A percentile compares a stretch with the other conserved stretches of the same genome.
Evolutionary conservation across 2,113 vertebrate genomes (phyloP).

Genomic region (Xiphias gladius): DNA sequence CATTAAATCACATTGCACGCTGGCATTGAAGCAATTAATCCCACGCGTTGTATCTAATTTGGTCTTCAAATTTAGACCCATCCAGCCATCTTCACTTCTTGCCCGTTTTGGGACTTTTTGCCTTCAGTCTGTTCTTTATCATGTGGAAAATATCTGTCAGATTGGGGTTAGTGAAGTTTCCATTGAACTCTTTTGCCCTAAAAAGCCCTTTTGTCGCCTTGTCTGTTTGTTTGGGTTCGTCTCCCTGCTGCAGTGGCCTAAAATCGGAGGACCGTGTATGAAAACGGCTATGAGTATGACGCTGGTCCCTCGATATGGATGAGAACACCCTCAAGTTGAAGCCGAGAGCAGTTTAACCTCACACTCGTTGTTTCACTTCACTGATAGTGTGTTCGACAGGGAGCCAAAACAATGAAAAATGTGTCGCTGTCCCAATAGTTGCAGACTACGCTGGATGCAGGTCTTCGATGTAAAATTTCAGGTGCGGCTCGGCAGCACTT

Average conservation of each 20-base stretch:
- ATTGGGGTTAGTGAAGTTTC: background rate
- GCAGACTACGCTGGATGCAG: background rate
- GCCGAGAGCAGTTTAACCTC: background rate
- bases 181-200: background rate
- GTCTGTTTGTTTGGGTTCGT: background rate
- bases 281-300: background rate
- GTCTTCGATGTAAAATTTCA: background rate
- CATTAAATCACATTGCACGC: too few species aligned
- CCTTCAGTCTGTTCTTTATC: background rate
- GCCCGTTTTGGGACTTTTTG: too few species aligned
- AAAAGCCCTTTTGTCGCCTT: background rate
- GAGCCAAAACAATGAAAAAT: background rate
- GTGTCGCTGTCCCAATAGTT: background rate
- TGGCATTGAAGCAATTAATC: too few species aligned
- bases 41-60: too few species aligned
- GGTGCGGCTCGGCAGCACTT: background rate
- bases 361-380: background rate
- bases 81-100: too few species aligned
- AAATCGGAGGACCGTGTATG: background rate
- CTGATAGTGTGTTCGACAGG: background rate
- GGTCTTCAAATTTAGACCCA: too few species aligned
- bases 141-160: background rate
- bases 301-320: background rate
- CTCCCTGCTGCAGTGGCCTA: background rate
- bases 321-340: background rate